Percentiles rank a stretch among this genome's conserved stretches.
Conservation (phyloP, 2,888 invertebrate species). For the Zele albiditarsus region DNA sequence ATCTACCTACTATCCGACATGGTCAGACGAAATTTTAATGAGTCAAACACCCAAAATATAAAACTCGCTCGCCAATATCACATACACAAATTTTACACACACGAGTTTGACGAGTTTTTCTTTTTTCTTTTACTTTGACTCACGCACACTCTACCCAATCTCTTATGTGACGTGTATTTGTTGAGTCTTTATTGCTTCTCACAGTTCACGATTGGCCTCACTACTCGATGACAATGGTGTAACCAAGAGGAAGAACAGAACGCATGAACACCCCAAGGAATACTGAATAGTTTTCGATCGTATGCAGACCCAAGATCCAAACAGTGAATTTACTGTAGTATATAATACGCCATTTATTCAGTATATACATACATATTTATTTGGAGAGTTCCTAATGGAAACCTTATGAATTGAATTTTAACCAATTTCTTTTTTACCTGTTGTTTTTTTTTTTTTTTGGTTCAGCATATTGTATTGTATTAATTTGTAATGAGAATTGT, state of each 20-base stretch:
- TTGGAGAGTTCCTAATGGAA: neutral
- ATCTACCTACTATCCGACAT: neutral
- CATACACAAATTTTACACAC: conserved; percentile 33
- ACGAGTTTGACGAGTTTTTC: conserved; percentile 35
- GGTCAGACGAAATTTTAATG: neutral
- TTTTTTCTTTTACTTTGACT: conserved; percentile 3
- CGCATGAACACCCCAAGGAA: conserved; percentile 33
- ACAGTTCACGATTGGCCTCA: neutral
- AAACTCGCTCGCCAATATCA: conserved; percentile 7
- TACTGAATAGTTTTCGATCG: conserved; percentile 37
- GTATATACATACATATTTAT: neutral
- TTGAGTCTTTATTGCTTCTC: neutral
- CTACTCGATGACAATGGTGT: neutral
- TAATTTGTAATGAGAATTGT: no score
- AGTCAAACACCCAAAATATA: neutral
- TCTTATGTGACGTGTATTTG: neutral
- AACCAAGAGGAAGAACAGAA: conserved; percentile 30
- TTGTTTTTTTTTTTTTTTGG: no score
- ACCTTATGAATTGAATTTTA: neutral
- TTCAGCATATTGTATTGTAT: no score
- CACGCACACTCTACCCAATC: neutral
- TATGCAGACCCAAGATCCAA: conserved; percentile 2
- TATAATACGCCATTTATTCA: neutral
- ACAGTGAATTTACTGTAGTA: conserved; percentile 7
- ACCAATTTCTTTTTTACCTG: neutral